Evolutionary conservation across 2,113 vertebrate genomes (phyloP), one percentile per base, ranked within the genome.

Genomic region (Corythaixoides concolor): DNA sequence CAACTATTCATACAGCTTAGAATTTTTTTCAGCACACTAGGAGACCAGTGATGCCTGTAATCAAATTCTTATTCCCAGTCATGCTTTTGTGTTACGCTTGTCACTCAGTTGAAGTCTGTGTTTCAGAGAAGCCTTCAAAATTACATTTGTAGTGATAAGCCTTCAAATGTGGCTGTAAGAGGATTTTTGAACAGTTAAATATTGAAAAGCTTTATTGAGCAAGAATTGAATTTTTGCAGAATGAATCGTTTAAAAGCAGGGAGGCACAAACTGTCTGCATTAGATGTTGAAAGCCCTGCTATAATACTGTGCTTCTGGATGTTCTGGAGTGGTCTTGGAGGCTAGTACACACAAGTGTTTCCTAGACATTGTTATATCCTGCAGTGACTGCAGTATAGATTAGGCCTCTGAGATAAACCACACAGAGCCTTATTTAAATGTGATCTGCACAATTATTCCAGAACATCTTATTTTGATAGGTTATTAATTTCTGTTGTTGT

Each of bases 201-300:
- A 58, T n/a, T 49, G 49, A 35, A 68, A 73, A 55, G 9, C 24
- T 69, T 77, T 59, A 19, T 4, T 64, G 68, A 90, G 24, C 32
- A 74, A 22, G 9, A 30, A 0, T 1, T 30, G 28, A 6, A 3
- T 49, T 84, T 91, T 73, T 72, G 73, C 35, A 47, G 53, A 52
- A 72, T 32, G 21, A 76, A 8, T 47, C 77, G 32, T 52, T 73
- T 59, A 28, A 35, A 82, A 74, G 22, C 35, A 39, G 13, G 11
- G 11, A 55, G 37, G n/a, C 5, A 2, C 8, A 32, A 19, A 43
- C 30, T 33, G 4, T 55, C 24, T 41, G 19, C 28, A 0, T 39
- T 27, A 47, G 28, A 17, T 69, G 6, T 81, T n/a, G 19, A 55
- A 73, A 33, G 23, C 39, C 53, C 12, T 59, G 2, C 59, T 50